These are phyloP conservation scores for Oasisia sp. DNA, from an alignment of 2,888 invertebrate genomes.

Conservation along the genomic window DNA sequence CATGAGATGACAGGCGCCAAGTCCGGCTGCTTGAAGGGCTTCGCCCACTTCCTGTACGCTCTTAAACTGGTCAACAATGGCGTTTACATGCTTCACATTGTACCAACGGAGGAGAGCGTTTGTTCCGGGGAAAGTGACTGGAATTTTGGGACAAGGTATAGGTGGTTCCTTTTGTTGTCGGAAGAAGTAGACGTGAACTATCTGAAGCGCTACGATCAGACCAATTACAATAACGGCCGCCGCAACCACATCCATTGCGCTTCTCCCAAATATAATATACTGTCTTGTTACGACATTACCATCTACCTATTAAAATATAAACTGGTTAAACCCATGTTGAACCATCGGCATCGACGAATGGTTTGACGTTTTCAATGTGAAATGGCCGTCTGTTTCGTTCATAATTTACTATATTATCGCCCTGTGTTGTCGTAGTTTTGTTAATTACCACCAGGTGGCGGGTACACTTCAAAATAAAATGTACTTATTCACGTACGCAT, in stretches of 20 bases:
- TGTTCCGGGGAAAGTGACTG: background rate
- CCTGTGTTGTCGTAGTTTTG: background rate
- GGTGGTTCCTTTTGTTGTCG: background rate
- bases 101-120: slow-evolving; percentile 36
- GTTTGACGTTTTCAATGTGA: background rate
- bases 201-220: background rate
- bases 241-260: background rate
- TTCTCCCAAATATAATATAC: background rate
- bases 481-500: too few relatives aligned
- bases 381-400: background rate
- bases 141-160: background rate
- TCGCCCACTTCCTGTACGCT: slow-evolving; percentile 64
- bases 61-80: slow-evolving; percentile 54
- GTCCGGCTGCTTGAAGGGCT: slow-evolving; percentile 66
- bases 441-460: background rate
- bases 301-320: background rate
- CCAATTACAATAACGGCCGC: background rate
- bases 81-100: slow-evolving; percentile 39
- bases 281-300: background rate
- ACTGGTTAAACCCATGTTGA: background rate
- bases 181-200: background rate
- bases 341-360: background rate
- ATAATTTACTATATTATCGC: background rate
- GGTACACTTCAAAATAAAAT: background rate
- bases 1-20: slow-evolving; percentile 67